These are phyloP conservation scores for Drosophila pseudoananassae DNA, from an alignment of 1,140 invertebrate genomes.

Conservation along the genomic window DNA sequence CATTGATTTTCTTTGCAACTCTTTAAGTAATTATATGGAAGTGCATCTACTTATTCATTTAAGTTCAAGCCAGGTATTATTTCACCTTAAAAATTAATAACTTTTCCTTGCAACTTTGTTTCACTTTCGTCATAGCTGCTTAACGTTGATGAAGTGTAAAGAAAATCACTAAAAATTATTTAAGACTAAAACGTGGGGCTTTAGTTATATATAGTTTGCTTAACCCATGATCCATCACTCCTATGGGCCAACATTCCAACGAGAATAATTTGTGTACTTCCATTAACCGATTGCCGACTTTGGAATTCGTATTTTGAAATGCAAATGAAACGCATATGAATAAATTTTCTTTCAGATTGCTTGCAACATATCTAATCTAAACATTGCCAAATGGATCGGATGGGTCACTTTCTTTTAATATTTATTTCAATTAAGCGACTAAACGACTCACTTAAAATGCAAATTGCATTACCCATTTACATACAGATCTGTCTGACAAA, in stretches of 20 bases:
- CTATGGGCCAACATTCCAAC: background rate
- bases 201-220: background rate
- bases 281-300: constrained; percentile 13
- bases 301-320: constrained; percentile 7
- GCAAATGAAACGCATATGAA: constrained; percentile 22
- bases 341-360: constrained; percentile 21
- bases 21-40: background rate
- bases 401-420: constrained; percentile 51
- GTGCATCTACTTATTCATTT: background rate
- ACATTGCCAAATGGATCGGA: constrained; percentile 29
- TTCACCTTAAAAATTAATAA: background rate
- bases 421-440: constrained; percentile 75
- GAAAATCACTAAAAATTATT: constrained; percentile 3
- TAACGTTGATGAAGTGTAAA: no score
- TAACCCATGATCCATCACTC: background rate
- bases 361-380: constrained; percentile 18
- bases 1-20: background rate
- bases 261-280: constrained; percentile 1
- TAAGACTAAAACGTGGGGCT: background rate
- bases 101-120: background rate
- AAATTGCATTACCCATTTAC: constrained; percentile 70
- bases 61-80: background rate
- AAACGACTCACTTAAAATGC: constrained; percentile 80
- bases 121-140: background rate
- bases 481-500: constrained; percentile 51